Conservation (phyloP, 2,888 invertebrate genomes). For the Lasioglossum leucozonium region DNA sequence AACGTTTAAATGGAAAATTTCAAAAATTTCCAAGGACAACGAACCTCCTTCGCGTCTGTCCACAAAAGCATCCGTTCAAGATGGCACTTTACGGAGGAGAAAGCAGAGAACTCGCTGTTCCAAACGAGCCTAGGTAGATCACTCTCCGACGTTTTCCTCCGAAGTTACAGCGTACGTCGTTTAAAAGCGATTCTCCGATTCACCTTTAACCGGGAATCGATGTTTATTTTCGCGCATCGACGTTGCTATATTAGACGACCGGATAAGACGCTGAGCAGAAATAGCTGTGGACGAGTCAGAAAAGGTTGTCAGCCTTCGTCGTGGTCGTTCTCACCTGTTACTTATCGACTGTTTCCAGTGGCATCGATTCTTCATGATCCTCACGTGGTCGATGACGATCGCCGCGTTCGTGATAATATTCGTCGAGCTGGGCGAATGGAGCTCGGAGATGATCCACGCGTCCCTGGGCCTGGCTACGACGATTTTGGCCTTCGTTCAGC, state of each 20-base stretch:
- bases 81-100: too few species aligned
- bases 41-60: too few species aligned
- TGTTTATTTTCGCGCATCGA: background rate
- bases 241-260: background rate
- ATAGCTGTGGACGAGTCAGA: background rate
- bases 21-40: too few species aligned
- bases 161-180: background rate
- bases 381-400: slow-evolving; percentile 92
- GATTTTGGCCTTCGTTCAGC: slow-evolving; percentile 93
- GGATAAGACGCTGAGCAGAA: background rate
- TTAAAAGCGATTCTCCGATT: background rate
- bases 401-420: slow-evolving; percentile 93
- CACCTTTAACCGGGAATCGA: background rate
- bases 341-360: slow-evolving; percentile 86
- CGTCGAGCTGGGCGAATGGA: slow-evolving; percentile 91
- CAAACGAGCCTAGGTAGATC: background rate
- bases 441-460: slow-evolving; percentile 91
- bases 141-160: background rate
- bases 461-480: slow-evolving; percentile 93
- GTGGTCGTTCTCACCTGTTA: background rate
- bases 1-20: background rate
- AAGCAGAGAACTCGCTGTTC: background rate
- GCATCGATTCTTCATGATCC: slow-evolving; percentile 94
- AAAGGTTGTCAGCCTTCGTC: background rate
- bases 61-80: too few species aligned